phyloP scores from a whole-genome alignment of 1,140 invertebrate species.

The Stegodyphus dumicola region DNA sequence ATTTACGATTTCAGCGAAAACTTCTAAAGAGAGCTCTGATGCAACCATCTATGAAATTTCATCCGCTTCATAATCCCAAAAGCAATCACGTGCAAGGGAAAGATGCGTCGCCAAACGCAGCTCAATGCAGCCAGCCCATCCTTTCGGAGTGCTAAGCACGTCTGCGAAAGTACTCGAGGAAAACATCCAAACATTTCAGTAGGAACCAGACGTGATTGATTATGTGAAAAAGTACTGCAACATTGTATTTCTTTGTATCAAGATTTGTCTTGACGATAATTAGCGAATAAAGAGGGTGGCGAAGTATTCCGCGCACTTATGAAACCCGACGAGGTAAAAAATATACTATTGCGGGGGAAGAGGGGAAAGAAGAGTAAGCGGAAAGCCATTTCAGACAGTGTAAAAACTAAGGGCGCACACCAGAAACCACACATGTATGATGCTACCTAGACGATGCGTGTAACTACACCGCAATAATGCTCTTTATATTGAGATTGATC shows the following conservation, averaged over 20 bases:
- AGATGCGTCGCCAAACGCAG: too few relatives aligned
- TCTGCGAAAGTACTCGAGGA: too few relatives aligned
- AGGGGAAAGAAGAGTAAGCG: background rate
- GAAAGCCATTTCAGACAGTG: background rate
- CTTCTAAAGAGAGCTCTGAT: too few relatives aligned
- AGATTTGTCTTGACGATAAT: background rate
- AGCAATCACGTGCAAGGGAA: too few relatives aligned
- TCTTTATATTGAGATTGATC: conserved; percentile 52
- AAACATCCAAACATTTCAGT: too few relatives aligned
- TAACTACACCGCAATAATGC: conserved; percentile 6
- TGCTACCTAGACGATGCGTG: conserved; percentile 13
- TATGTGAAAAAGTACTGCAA: background rate
- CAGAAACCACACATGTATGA: background rate
- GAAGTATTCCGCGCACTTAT: background rate
- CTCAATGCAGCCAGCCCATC: too few relatives aligned
- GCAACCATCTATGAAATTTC: too few relatives aligned
- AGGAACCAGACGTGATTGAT: background rate
- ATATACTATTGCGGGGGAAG: background rate
- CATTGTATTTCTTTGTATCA: background rate
- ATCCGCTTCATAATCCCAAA: too few relatives aligned
- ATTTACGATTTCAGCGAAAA: too few relatives aligned
- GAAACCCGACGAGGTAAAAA: background rate
- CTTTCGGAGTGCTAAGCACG: too few relatives aligned
- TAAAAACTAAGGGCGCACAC: background rate
- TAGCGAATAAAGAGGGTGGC: background rate